Conservation (phyloP, 2,113 vertebrate species). For the Poecilia latipinna region DNA sequence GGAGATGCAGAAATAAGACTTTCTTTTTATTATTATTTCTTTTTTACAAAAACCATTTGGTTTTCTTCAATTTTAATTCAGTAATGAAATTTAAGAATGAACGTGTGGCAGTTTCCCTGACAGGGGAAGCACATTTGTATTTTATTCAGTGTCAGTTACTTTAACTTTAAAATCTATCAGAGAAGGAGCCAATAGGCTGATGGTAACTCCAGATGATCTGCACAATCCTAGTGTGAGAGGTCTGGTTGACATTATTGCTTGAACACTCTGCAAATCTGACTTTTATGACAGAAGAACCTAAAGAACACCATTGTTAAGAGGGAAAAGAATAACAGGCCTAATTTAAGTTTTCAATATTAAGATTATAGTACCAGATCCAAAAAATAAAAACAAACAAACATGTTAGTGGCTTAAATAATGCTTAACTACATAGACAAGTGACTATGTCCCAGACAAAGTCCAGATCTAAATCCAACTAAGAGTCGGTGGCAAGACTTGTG, state of each 20-base stretch:
- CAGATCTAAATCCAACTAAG: neutral
- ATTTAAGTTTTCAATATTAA: neutral
- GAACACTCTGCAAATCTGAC: neutral
- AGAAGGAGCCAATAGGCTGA: neutral
- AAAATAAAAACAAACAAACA: neutral
- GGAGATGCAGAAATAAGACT: too few species aligned
- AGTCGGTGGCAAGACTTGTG: neutral
- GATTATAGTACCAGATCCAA: neutral
- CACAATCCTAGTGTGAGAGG: neutral
- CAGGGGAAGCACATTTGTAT: too few species aligned
- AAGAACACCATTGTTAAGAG: neutral
- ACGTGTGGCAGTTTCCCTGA: too few species aligned
- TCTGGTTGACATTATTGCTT: neutral
- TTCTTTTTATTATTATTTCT: too few species aligned
- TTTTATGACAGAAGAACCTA: neutral
- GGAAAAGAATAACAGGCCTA: neutral
- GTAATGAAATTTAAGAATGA: too few species aligned
- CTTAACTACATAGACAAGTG: neutral
- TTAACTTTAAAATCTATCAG: neutral
- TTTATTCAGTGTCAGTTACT: too few species aligned
- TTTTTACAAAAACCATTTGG: too few species aligned
- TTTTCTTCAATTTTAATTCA: too few species aligned
- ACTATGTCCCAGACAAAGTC: neutral
- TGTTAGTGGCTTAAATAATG: neutral
- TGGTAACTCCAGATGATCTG: neutral